Evolutionary conservation across 1,140 invertebrate genomes (phyloP).

Genomic region (Melipona quadrifasciata): DNA sequence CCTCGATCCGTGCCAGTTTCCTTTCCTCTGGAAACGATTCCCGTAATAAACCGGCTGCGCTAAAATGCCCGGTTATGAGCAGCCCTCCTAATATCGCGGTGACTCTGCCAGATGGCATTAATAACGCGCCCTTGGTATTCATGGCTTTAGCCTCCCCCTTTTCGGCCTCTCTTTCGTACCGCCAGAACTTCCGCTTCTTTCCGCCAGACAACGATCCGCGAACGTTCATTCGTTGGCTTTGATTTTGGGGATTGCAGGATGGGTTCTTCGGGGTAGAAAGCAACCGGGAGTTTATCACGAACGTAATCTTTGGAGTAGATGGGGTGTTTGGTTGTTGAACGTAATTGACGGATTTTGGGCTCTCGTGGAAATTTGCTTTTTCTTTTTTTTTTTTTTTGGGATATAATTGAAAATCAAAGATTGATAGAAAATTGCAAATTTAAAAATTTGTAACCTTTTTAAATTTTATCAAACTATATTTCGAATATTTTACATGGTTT

Average conservation of each 20-base stretch:
- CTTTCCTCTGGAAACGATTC: constrained; percentile 21
- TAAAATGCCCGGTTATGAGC: constrained; percentile 23
- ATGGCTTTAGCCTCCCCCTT: constrained; percentile 8
- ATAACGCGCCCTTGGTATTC: constrained; percentile 53
- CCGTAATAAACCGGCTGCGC: constrained; percentile 42
- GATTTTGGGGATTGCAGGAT: neutral
- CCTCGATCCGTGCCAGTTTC: neutral
- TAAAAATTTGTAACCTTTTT: no score
- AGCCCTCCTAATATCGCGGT: constrained; percentile 34
- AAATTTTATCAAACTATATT: no score
- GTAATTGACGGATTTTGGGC: neutral
- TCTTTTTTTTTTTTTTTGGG: no score
- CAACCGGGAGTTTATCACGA: neutral
- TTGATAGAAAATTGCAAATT: no score
- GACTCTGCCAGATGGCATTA: constrained; percentile 47
- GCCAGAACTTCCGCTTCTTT: neutral
- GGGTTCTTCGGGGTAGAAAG: neutral
- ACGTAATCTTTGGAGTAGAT: neutral
- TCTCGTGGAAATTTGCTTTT: no score
- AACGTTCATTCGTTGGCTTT: neutral
- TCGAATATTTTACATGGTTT: no score
- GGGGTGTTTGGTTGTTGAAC: neutral
- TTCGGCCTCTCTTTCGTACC: neutral
- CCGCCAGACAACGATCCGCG: neutral
- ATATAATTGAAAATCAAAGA: no score